phyloP scores from a whole-genome alignment of 2,888 invertebrate genomes.

The Drosophila robusta region DNA sequence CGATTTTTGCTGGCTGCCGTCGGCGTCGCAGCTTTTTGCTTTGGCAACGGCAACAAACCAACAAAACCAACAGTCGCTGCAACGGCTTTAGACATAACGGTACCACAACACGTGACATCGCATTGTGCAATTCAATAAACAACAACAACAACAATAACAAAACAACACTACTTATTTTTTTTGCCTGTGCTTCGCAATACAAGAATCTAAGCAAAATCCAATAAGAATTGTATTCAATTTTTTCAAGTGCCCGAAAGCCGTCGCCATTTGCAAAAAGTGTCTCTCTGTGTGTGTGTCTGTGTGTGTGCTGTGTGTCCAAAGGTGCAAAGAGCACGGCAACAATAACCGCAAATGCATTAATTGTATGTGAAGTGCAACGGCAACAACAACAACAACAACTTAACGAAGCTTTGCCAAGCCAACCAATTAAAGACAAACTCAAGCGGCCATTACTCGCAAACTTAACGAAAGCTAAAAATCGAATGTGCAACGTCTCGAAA shows the following conservation, averaged over 20 bases:
- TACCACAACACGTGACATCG: slow-evolving; percentile 32
- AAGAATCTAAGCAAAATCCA: background rate
- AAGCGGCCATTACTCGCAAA: background rate
- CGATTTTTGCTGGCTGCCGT: slow-evolving; percentile 23
- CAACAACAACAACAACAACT: background rate
- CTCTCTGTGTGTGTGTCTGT: background rate
- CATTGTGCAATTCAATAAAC: slow-evolving; percentile 18
- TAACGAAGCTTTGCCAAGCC: background rate
- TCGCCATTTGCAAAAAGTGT: slow-evolving; percentile 23
- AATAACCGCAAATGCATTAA: slow-evolving; percentile 19
- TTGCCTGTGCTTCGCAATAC: background rate
- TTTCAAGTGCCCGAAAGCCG: slow-evolving; percentile 43
- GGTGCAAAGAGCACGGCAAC: slow-evolving; percentile 21
- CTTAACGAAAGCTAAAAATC: background rate
- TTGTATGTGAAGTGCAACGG: slow-evolving; percentile 4
- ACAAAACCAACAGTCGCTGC: slow-evolving; percentile 40
- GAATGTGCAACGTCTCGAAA: background rate
- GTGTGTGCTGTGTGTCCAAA: slow-evolving; percentile 1
- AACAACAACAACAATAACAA: slow-evolving; percentile 31
- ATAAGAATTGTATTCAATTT: slow-evolving; percentile 19
- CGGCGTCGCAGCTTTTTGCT: slow-evolving; percentile 30
- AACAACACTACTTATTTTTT: background rate
- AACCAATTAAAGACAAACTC: slow-evolving; percentile 8
- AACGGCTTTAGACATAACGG: slow-evolving; percentile 49
- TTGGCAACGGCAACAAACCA: slow-evolving; percentile 27